phyloP scores from a whole-genome alignment of 1,140 invertebrate genomes.

The Calliopsis andreniformis region DNA sequence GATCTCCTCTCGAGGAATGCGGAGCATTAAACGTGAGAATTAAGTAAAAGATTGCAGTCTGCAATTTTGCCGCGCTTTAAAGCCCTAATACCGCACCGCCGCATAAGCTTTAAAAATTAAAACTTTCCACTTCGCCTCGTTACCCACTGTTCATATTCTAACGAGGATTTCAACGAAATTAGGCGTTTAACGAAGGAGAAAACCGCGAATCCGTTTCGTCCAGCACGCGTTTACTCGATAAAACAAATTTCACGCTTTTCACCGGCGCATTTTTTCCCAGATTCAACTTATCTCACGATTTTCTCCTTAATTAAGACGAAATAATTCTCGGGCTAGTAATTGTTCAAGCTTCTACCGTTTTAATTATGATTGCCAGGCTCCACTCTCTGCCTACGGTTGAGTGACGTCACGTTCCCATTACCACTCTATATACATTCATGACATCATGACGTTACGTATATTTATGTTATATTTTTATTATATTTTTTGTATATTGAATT shows the following conservation, averaged over 20 bases:
- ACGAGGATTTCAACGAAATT: neutral
- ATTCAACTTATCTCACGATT: neutral
- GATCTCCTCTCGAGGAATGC: neutral
- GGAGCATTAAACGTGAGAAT: conserved; percentile 3
- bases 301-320: neutral
- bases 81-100: neutral
- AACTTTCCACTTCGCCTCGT: neutral
- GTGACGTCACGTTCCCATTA: no score
- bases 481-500: no score
- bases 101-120: conserved; percentile 19
- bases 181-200: neutral
- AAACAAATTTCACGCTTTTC: neutral
- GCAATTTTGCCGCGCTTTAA: conserved; percentile 3
- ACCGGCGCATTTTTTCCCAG: neutral
- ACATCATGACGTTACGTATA: no score
- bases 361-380: no score
- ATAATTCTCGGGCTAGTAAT: neutral
- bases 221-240: neutral
- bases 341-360: neutral
- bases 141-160: neutral
- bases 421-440: no score
- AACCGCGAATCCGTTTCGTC: neutral
- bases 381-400: no score
- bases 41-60: conserved; percentile 15
- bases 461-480: no score